These are phyloP conservation scores for Melinaea marsaeus DNA, from an alignment of 2,888 invertebrate species.

Conservation along the genomic window DNA sequence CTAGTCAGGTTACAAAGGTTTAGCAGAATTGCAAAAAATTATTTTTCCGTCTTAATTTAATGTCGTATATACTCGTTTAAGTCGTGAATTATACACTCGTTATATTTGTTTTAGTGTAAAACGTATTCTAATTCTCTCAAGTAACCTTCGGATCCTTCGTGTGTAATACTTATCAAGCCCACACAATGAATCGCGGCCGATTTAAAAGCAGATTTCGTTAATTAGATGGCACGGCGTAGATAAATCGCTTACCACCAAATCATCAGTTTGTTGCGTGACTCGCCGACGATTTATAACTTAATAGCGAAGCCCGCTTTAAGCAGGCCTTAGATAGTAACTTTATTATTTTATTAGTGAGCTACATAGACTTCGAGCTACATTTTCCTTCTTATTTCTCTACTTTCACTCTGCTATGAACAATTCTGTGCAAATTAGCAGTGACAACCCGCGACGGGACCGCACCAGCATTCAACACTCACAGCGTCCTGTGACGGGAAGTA, in stretches of 20 bases:
- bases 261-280: constrained; percentile 73
- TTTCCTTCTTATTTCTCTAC: too few relatives aligned
- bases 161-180: constrained; percentile 4
- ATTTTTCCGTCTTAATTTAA: too few relatives aligned
- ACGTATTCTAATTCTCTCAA: too few relatives aligned
- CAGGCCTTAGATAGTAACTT: constrained; percentile 76
- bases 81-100: too few relatives aligned
- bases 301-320: constrained; percentile 73
- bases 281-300: constrained; percentile 73
- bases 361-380: too few relatives aligned
- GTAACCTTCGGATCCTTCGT: not conserved
- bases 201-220: constrained; percentile 39
- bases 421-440: constrained; percentile 19
- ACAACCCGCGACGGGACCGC: constrained; percentile 58
- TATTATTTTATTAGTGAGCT: too few relatives aligned
- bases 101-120: too few relatives aligned
- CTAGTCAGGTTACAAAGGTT: too few relatives aligned
- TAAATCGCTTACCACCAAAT: constrained; percentile 66
- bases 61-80: too few relatives aligned
- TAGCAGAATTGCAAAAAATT: too few relatives aligned
- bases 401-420: too few relatives aligned
- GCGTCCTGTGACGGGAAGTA: constrained; percentile 16
- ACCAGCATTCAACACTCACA: constrained; percentile 46
- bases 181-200: constrained; percentile 5
- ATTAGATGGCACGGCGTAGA: constrained; percentile 68